Conservation (phyloP, 2,113 vertebrate genomes). For the Platysteira castanea region DNA sequence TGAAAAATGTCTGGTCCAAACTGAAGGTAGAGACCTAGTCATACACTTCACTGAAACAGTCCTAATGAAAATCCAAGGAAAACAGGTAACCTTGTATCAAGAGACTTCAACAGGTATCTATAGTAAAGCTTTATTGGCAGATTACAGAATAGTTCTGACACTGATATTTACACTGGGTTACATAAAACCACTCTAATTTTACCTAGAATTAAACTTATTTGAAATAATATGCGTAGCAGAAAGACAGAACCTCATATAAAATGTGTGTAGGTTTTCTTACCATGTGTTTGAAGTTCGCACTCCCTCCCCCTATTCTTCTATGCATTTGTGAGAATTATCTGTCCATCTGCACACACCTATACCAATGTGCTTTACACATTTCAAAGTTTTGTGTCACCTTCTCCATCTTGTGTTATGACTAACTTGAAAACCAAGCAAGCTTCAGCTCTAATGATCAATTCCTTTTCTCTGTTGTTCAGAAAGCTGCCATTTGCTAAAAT, state of each 20-base stretch:
- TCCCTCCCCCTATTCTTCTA: background rate
- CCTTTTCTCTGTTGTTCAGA: background rate
- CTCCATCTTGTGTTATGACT: background rate
- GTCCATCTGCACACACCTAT: background rate
- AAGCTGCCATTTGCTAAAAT: background rate
- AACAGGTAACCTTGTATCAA: background rate
- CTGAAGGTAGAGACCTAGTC: background rate
- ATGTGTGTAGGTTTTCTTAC: background rate
- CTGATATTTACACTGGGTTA: background rate
- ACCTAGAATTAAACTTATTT: background rate
- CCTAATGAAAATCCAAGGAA: background rate
- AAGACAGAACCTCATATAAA: background rate
- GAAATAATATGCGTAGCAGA: background rate
- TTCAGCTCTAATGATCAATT: background rate
- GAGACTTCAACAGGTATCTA: background rate
- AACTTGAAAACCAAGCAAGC: background rate
- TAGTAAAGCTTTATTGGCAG: background rate
- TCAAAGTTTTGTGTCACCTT: background rate
- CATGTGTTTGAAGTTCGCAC: background rate
- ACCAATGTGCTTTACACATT: background rate
- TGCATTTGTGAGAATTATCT: background rate
- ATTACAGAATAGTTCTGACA: background rate
- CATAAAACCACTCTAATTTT: background rate
- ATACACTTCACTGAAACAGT: background rate
- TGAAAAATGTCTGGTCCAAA: background rate